Conservation (phyloP, 92 coral and sea anemone genomes). For the Desmophyllum pertusum region DNA sequence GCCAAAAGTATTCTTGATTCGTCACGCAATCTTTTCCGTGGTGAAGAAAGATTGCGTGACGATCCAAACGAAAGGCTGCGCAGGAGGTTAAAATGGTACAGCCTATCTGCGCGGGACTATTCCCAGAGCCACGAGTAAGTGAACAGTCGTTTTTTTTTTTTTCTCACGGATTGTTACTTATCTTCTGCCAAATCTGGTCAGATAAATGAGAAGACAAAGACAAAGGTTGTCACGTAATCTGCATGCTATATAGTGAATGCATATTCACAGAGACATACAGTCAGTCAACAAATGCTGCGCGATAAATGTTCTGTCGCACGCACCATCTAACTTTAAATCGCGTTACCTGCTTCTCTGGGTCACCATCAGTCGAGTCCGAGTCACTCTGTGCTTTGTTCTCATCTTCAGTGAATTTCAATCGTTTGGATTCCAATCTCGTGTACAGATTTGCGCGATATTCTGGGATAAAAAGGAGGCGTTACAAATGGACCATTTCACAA, state of each 20-base stretch:
- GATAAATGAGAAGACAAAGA: neutral
- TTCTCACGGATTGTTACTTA: neutral
- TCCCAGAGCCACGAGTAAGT: no score
- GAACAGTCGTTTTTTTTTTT: no score
- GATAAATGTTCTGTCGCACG: neutral
- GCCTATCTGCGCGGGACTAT: no score
- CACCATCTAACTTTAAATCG: neutral
- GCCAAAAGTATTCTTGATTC: no score
- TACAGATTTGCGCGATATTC: constrained; percentile 56
- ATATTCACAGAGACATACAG: neutral
- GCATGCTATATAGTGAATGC: neutral
- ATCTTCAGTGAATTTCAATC: constrained; percentile 16
- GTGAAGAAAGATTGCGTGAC: no score
- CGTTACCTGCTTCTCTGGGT: constrained; percentile 31
- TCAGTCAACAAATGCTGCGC: neutral
- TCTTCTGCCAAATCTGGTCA: neutral
- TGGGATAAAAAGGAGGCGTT: neutral
- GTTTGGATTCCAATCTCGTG: constrained; percentile 40
- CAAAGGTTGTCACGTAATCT: neutral
- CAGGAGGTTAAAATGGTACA: no score
- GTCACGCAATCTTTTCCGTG: no score
- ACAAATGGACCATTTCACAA: neutral
- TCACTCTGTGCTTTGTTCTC: constrained; percentile 10
- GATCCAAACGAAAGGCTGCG: no score
- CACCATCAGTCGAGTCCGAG: constrained; percentile 2